Conservation (phyloP, 2,888 invertebrate genomes). For the Lysandra coridon region DNA sequence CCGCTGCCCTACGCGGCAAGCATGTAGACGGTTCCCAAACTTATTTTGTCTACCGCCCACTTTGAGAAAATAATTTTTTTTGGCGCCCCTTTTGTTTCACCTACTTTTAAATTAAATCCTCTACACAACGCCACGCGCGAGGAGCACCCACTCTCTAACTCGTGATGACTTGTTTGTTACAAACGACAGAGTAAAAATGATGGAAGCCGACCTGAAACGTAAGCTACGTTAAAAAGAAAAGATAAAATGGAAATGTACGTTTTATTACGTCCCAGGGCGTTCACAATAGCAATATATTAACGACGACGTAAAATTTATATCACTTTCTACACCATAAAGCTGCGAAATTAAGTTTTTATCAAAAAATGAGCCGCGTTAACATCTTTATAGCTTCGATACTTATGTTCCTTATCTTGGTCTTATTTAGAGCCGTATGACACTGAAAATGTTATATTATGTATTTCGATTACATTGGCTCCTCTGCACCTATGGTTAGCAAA, state of each 20-base stretch:
- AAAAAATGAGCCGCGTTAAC: slow-evolving; percentile 20
- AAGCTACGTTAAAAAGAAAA: slow-evolving; percentile 3
- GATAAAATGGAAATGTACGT: slow-evolving; percentile 12
- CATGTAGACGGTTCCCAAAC: too few species aligned
- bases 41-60: too few species aligned
- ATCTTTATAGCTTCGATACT: slow-evolving; percentile 9
- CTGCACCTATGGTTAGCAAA: background rate
- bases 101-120: too few species aligned
- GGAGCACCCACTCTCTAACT: too few species aligned
- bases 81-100: too few species aligned
- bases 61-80: too few species aligned
- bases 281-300: slow-evolving; percentile 27
- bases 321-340: slow-evolving; percentile 29
- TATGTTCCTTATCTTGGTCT: background rate
- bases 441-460: background rate
- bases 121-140: too few species aligned
- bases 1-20: too few species aligned
- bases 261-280: slow-evolving; percentile 20
- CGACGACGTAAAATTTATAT: slow-evolving; percentile 26
- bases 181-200: background rate
- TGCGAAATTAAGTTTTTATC: slow-evolving; percentile 28
- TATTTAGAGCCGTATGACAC: background rate
- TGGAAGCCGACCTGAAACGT: background rate
- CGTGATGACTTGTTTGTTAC: background rate
- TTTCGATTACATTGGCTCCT: background rate